Conservation (phyloP, 2,113 vertebrate species). For the Zeus faber region DNA sequence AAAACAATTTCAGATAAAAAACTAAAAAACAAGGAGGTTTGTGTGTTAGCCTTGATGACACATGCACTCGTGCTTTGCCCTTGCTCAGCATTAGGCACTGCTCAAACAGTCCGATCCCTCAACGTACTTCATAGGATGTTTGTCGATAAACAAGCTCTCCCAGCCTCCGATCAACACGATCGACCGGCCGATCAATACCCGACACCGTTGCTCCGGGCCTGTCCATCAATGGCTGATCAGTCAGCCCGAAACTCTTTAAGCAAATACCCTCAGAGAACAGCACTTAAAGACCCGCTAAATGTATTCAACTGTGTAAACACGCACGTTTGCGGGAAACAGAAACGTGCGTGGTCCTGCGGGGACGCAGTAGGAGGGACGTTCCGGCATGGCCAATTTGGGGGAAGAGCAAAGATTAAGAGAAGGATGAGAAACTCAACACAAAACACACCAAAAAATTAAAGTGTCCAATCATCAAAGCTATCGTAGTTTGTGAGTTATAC, state of each 20-base stretch:
- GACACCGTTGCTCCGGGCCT: constrained; percentile 40
- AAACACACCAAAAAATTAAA: too few relatives aligned
- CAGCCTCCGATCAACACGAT: constrained; percentile 40
- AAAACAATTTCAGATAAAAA: not conserved
- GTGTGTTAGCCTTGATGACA: not conserved
- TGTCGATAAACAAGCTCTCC: constrained; percentile 52
- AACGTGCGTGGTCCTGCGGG: not conserved
- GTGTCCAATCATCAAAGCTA: too few relatives aligned
- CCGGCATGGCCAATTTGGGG: too few relatives aligned
- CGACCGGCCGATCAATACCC: constrained; percentile 51
- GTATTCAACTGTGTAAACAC: too few relatives aligned
- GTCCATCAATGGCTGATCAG: constrained; percentile 51
- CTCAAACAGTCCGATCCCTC: constrained; percentile 43
- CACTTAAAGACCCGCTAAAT: constrained; percentile 11
- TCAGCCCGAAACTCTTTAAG: constrained; percentile 48
- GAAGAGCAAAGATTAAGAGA: too few relatives aligned
- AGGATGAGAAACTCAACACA: too few relatives aligned
- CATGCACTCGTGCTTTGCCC: constrained; percentile 1
- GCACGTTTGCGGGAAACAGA: not conserved
- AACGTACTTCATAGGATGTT: constrained; percentile 35
- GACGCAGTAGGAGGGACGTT: too few relatives aligned
- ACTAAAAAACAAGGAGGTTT: not conserved
- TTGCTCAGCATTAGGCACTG: constrained; percentile 28
- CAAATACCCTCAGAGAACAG: constrained; percentile 27
- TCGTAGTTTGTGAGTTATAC: too few relatives aligned